phyloP scores from a whole-genome alignment of 2,113 vertebrate genomes.

The Gavialis gangeticus region DNA sequence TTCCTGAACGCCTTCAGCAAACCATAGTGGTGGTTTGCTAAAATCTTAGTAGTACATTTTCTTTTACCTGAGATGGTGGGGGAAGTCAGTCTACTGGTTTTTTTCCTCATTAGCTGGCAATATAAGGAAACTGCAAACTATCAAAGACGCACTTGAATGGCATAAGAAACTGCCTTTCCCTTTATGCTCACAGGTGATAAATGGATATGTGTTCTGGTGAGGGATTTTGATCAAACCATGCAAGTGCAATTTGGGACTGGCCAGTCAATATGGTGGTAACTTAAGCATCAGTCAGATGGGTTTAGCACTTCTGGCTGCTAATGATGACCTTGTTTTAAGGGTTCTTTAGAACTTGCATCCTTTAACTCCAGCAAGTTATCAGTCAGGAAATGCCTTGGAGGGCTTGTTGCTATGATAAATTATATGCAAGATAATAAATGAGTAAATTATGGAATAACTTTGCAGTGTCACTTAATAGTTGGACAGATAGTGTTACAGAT shows the following conservation, averaged over 20 bases:
- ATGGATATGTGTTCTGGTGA: not conserved
- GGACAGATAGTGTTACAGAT: fast-evolving
- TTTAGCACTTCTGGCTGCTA: not conserved
- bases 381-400: fast-evolving
- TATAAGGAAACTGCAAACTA: not conserved
- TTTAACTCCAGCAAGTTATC: not conserved
- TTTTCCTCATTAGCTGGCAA: not conserved
- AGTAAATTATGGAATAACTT: not conserved
- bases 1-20: not conserved
- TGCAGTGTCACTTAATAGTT: not conserved
- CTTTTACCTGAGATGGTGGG: not conserved
- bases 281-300: not conserved
- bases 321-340: fast-evolving
- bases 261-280: not conserved
- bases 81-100: not conserved
- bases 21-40: not conserved
- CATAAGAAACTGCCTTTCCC: not conserved
- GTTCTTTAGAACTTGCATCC: not conserved
- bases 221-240: not conserved
- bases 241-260: not conserved
- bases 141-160: not conserved
- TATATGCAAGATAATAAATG: not conserved
- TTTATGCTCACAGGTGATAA: not conserved
- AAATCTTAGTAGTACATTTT: not conserved
- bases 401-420: not conserved